Evolutionary conservation across 2,113 vertebrate genomes (phyloP), one percentile per base, ranked within the genome.

Genomic region (Sterna hirundo): DNA sequence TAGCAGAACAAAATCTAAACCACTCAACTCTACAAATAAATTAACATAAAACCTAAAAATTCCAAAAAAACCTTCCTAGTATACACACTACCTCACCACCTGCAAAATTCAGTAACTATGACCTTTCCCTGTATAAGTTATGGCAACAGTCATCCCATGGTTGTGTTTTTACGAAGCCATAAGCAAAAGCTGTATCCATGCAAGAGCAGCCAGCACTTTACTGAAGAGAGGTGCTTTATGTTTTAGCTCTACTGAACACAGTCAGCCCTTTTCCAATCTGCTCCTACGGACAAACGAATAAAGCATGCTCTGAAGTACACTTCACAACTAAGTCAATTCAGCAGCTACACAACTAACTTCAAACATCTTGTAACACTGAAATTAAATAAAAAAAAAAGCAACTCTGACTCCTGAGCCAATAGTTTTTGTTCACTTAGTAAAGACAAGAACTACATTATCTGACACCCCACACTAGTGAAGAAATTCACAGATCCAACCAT

Each of bases 291-390:
- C 61, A 75, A 94, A 86, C 3, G 38, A 94, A 83, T 76, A 69
- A 87, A 93, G 90, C 72, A 60, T 5, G 7, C 86, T 54, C 80
- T 34, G 58, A 87, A 90, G 77, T 47, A 70, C 78, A 69, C 76
- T 74, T 70, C 71, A 57, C 42, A 88, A 79, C 65, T 65, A 75
- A 84, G 42, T 64, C 74, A 89, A 80, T 66, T 71, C 84, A 83
- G 72, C 44, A 91, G 49, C 68, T 64, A 75, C 66, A 92, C 76
- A 95, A 88, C 70, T 61, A 66, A 86, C 86, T 88, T 89, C 84
- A 76, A 93, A 93, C 36, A 68, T 52, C 40, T 49, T 23, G 5
- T 23, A 96, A 93, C 30, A 26, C 49, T 10, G 16, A 58, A 32
- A 22, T 29, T 20, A 44, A 66, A 44, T 27, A 26, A 10, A 20